These are phyloP conservation scores for Glaucomys volans DNA, from an alignment of 2,113 vertebrate species.

Conservation along the genomic window DNA sequence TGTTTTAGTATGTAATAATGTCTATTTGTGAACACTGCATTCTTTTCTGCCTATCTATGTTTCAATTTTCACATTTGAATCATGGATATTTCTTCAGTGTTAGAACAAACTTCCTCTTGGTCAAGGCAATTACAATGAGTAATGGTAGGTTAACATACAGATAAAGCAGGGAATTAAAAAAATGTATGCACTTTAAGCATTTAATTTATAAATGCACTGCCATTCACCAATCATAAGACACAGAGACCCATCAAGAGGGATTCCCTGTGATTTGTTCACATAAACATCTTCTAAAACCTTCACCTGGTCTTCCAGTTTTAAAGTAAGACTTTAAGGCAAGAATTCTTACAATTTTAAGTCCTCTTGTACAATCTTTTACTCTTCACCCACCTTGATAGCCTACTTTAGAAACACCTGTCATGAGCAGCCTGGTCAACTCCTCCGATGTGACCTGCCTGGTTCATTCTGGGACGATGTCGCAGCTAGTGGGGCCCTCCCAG, in stretches of 20 bases:
- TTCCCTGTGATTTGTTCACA: background rate
- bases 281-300: background rate
- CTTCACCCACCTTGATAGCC: background rate
- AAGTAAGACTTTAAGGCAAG: background rate
- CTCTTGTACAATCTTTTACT: background rate
- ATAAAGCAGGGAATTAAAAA: too few species aligned
- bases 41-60: background rate
- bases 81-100: background rate
- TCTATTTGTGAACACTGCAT: background rate
- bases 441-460: too few species aligned
- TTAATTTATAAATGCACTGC: background rate
- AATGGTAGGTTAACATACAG: background rate
- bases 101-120: background rate
- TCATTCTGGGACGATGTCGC: too few species aligned
- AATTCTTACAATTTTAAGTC: background rate
- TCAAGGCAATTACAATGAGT: background rate
- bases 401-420: background rate
- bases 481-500: too few species aligned
- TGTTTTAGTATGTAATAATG: too few species aligned
- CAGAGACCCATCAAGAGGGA: background rate
- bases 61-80: background rate
- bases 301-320: background rate
- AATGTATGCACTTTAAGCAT: background rate
- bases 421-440: too few species aligned
- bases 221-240: background rate